Conservation (phyloP, 1,140 invertebrate genomes). For the Alviniconcha marisindica region DNA sequence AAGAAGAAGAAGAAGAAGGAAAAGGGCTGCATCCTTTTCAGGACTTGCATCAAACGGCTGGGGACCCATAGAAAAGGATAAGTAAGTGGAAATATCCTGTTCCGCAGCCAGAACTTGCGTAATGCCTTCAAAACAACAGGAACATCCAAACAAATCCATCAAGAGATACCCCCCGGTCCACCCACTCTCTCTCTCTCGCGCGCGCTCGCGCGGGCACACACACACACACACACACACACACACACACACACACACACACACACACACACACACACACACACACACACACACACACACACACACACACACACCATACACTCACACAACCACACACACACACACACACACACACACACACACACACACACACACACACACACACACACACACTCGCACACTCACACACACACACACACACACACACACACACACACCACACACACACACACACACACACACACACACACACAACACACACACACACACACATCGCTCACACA, state of each 20-base stretch:
- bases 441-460: too few relatives aligned
- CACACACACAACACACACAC: too few relatives aligned
- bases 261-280: conserved; percentile 19
- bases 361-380: conserved; percentile 3
- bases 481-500: too few relatives aligned
- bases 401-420: too few relatives aligned
- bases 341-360: conserved; percentile 31
- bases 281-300: conserved; percentile 22
- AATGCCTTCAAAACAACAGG: neutral
- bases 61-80: too few relatives aligned
- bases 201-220: neutral
- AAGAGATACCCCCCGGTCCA: neutral
- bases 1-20: neutral
- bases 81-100: neutral
- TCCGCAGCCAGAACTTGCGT: neutral
- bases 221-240: neutral
- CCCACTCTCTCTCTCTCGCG: neutral
- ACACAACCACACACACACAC: conserved; percentile 27
- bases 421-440: neutral
- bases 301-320: conserved; percentile 33
- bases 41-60: neutral
- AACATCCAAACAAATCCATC: neutral
- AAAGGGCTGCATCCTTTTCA: neutral
- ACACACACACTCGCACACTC: neutral
- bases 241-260: conserved; percentile 21